Conservation (phyloP, 2,113 vertebrate species). For the Alligator mississippiensis region DNA sequence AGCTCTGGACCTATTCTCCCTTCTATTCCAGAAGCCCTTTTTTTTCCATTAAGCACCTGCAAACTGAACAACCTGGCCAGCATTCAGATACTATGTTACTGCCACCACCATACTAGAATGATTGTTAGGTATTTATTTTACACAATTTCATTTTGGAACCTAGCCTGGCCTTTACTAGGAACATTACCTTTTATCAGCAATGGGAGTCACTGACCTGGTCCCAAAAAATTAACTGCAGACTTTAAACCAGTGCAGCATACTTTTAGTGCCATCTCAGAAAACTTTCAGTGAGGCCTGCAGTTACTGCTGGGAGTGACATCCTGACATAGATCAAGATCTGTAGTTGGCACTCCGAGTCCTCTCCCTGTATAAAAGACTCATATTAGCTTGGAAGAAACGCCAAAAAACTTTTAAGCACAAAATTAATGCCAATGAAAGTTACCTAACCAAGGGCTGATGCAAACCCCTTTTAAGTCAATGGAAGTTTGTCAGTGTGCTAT, state of each 20-base stretch:
- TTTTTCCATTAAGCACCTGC: conserved; percentile 19
- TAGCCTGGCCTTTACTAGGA: neutral
- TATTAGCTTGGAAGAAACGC: too few species aligned
- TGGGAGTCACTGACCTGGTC: neutral
- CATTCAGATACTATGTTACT: neutral
- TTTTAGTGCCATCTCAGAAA: neutral
- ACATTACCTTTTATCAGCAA: neutral
- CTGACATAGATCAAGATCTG: neutral
- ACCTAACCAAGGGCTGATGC: too few species aligned
- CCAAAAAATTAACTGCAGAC: neutral
- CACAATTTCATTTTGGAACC: neutral
- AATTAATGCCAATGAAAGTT: too few species aligned
- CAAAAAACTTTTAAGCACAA: too few species aligned
- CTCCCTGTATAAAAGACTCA: too few species aligned
- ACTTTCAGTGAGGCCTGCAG: neutral
- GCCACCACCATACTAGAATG: neutral
- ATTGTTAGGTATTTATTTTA: neutral
- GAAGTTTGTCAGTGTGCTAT: too few species aligned
- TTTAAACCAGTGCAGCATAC: too few species aligned
- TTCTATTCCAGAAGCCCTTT: conserved; percentile 11
- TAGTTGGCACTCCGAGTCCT: neutral
- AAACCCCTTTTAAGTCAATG: neutral
- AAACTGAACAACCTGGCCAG: neutral
- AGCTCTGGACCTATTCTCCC: neutral
- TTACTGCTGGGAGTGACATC: neutral